phyloP scores from a whole-genome alignment of 2,888 invertebrate species.

The Selenia dentaria region DNA sequence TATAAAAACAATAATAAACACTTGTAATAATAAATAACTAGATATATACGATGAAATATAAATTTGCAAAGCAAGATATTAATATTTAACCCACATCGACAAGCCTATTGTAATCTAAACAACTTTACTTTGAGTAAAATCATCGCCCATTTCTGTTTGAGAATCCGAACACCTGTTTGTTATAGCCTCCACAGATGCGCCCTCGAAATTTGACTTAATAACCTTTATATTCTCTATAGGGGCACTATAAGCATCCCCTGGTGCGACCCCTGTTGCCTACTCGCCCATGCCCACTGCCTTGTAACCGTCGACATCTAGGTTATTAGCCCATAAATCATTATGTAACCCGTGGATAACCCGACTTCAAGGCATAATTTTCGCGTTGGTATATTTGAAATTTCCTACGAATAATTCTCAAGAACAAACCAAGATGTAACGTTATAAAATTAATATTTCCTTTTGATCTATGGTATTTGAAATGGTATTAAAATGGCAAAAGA shows the following conservation, averaged over 20 bases:
- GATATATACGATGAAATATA: too few relatives aligned
- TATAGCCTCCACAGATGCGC: slow-evolving; percentile 28
- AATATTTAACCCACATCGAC: too few relatives aligned
- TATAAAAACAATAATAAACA: too few relatives aligned
- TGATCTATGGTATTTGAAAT: too few relatives aligned
- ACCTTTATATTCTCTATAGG: slow-evolving; percentile 42
- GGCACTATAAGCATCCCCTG: slow-evolving; percentile 44
- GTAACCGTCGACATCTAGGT: slow-evolving; percentile 42
- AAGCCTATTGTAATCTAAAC: slow-evolving; percentile 1
- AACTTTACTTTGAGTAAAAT: background rate
- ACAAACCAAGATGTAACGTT: background rate
- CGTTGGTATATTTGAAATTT: slow-evolving; percentile 16
- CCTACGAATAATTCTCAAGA: slow-evolving; percentile 7
- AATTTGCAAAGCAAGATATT: too few relatives aligned
- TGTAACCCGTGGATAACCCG: slow-evolving; percentile 38
- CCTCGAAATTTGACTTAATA: slow-evolving; percentile 43
- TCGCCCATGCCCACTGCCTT: slow-evolving; percentile 48
- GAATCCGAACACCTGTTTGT: slow-evolving; percentile 21
- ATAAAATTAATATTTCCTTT: too few relatives aligned
- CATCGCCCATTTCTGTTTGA: slow-evolving; percentile 7
- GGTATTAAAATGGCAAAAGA: too few relatives aligned
- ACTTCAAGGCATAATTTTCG: slow-evolving; percentile 21
- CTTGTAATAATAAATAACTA: too few relatives aligned
- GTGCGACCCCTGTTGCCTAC: slow-evolving; percentile 40
- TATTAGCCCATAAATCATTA: slow-evolving; percentile 60